A percentile compares a stretch with the other conserved stretches of the same genome.
phyloP scores from a whole-genome alignment of 2,797 vertebrate species.

The Pteronotus mesoamericanus region DNA sequence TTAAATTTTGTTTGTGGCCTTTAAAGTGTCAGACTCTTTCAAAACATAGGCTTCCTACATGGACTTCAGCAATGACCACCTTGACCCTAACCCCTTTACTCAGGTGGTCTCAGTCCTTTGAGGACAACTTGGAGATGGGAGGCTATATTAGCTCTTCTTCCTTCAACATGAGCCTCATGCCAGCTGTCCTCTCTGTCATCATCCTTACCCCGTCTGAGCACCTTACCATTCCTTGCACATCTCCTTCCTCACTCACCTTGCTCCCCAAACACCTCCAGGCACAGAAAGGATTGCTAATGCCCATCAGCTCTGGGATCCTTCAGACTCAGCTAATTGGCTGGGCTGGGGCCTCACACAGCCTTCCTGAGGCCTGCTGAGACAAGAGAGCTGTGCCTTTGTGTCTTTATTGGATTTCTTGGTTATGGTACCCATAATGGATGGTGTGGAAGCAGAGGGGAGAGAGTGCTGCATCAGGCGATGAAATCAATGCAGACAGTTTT shows the following conservation, averaged over 20 bases:
- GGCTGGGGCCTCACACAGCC: neutral
- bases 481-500: conserved; percentile 58
- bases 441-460: conserved; percentile 50
- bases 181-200: neutral
- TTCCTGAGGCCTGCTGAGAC: conserved; percentile 59
- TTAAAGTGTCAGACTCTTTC: neutral
- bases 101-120: neutral
- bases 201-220: neutral
- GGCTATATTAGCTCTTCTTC: neutral
- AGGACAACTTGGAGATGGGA: neutral
- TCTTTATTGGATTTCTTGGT: conserved; percentile 71
- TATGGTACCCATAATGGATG: conserved; percentile 64
- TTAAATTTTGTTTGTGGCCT: neutral
- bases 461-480: conserved; percentile 43
- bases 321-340: conserved; percentile 55
- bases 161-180: neutral
- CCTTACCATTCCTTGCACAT: neutral
- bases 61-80: neutral
- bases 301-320: neutral
- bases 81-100: neutral
- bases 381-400: conserved; percentile 47
- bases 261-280: neutral
- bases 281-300: neutral
- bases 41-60: neutral
- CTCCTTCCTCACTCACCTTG: neutral